Conservation (phyloP, 1,140 invertebrate genomes). For the Linepithema humile region DNA sequence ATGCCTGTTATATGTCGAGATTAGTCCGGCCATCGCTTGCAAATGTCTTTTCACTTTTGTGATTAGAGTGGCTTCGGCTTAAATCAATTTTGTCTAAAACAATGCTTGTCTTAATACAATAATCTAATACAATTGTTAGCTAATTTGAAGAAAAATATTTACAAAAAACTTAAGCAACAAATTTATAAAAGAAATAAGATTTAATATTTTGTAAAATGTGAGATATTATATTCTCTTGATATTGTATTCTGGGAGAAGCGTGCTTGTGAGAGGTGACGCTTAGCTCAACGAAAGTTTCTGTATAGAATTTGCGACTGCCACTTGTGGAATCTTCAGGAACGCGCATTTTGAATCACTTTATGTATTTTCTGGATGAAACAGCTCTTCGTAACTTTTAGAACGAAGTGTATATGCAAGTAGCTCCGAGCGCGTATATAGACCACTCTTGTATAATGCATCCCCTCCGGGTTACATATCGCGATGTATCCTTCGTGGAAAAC, state of each 20-base stretch:
- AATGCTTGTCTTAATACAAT: no score
- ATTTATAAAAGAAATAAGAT: no score
- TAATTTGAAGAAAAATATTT: no score
- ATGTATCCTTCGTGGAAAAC: not conserved
- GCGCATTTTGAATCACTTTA: constrained; percentile 30
- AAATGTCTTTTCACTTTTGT: constrained; percentile 22
- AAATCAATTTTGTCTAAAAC: no score
- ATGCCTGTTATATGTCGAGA: constrained; percentile 20
- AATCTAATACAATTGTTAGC: no score
- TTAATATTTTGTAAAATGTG: constrained; percentile 11
- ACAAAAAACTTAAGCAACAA: no score
- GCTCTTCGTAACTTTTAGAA: constrained; percentile 5
- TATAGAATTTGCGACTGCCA: not conserved
- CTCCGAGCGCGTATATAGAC: not conserved
- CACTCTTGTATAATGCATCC: constrained; percentile 1
- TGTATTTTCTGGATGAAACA: not conserved
- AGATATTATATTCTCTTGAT: not conserved
- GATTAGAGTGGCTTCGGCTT: not conserved
- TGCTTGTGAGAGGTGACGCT: not conserved
- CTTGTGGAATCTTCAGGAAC: constrained; percentile 31
- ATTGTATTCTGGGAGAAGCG: not conserved
- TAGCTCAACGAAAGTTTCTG: constrained; percentile 15
- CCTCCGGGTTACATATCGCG: not conserved
- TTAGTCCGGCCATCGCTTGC: constrained; percentile 12
- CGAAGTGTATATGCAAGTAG: constrained; percentile 11